Percentiles rank a stretch among this genome's conserved stretches.
phyloP scores from a whole-genome alignment of 2,113 vertebrate species.

The Planiliza haematocheilus region DNA sequence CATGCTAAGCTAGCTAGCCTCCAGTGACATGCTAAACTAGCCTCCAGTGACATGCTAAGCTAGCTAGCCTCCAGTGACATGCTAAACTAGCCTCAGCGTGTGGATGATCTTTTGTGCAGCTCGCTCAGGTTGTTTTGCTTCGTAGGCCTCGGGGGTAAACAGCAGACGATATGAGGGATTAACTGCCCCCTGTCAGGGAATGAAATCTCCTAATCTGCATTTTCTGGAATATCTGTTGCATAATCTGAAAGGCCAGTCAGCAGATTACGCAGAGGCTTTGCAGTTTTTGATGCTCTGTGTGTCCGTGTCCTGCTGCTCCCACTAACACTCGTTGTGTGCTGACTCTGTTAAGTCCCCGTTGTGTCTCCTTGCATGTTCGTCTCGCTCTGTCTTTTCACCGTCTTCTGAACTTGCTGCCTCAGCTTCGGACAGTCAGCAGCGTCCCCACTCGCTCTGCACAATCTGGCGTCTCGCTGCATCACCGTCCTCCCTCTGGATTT shows the following conservation, averaged over 20 bases:
- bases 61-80: too few relatives aligned
- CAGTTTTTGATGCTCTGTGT: slow-evolving; percentile 35
- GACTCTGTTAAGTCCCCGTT: slow-evolving; percentile 13
- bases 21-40: too few relatives aligned
- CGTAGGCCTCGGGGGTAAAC: not conserved
- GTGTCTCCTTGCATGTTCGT: slow-evolving; percentile 49
- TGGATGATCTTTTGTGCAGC: slow-evolving; percentile 48
- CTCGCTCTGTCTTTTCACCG: slow-evolving; percentile 11
- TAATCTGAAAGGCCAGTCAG: slow-evolving; percentile 62
- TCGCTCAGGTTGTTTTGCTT: slow-evolving; percentile 25
- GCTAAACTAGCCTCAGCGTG: slow-evolving; percentile 19
- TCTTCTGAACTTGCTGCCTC: slow-evolving; percentile 21
- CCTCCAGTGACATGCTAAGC: too few relatives aligned
- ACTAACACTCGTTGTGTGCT: slow-evolving; percentile 1
- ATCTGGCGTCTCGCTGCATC: slow-evolving; percentile 5
- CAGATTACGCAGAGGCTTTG: slow-evolving; percentile 63
- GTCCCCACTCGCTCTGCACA: slow-evolving; percentile 35
- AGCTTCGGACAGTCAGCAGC: slow-evolving; percentile 43
- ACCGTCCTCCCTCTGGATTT: slow-evolving; percentile 42
- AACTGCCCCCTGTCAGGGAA: slow-evolving; percentile 11
- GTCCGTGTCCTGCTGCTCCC: slow-evolving; percentile 33
- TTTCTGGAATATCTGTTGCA: slow-evolving; percentile 67
- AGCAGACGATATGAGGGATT: slow-evolving; percentile 58
- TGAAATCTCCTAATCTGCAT: slow-evolving; percentile 63
- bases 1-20: too few relatives aligned